phyloP scores from a whole-genome alignment of 2,888 invertebrate genomes.

The Euproctis similis region DNA sequence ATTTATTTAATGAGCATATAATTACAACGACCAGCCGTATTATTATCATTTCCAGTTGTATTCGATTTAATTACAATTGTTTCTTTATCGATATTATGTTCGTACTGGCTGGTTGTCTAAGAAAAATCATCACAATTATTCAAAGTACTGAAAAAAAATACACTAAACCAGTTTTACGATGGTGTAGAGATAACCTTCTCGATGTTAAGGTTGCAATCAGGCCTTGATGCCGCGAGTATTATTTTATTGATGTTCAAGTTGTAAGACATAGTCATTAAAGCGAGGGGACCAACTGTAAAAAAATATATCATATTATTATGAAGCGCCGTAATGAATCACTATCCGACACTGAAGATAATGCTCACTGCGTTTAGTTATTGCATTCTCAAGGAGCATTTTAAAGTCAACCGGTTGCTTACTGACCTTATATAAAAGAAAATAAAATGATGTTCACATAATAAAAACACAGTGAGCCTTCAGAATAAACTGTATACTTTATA shows the following conservation, averaged over 20 bases:
- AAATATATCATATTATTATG: no score
- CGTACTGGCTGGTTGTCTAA: constrained; percentile 4
- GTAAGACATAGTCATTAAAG: constrained; percentile 10
- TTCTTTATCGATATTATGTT: constrained; percentile 18
- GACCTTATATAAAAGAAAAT: constrained; percentile 13
- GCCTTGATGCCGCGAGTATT: constrained; percentile 2
- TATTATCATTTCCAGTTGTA: constrained; percentile 55
- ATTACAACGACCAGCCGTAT: constrained; percentile 46
- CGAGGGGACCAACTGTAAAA: constrained; percentile 3
- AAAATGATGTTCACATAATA: constrained; percentile 10
- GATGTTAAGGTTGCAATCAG: constrained; percentile 7
- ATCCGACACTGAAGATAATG: constrained; percentile 7
- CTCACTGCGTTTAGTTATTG: constrained; percentile 9
- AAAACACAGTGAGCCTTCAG: constrained; percentile 20
- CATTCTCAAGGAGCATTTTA: constrained; percentile 14
- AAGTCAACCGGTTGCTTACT: constrained; percentile 4
- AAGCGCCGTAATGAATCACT: constrained; percentile 10
- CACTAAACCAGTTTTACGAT: neutral
- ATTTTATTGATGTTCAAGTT: no score
- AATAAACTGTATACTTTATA: constrained; percentile 15
- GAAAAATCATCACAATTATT: constrained; percentile 4
- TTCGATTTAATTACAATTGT: constrained; percentile 47
- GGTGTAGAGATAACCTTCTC: neutral
- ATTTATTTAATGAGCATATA: constrained; percentile 55
- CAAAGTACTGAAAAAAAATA: constrained; percentile 4